phyloP scores from a whole-genome alignment of 2,797 vertebrate genomes.

The Varecia variegata region DNA sequence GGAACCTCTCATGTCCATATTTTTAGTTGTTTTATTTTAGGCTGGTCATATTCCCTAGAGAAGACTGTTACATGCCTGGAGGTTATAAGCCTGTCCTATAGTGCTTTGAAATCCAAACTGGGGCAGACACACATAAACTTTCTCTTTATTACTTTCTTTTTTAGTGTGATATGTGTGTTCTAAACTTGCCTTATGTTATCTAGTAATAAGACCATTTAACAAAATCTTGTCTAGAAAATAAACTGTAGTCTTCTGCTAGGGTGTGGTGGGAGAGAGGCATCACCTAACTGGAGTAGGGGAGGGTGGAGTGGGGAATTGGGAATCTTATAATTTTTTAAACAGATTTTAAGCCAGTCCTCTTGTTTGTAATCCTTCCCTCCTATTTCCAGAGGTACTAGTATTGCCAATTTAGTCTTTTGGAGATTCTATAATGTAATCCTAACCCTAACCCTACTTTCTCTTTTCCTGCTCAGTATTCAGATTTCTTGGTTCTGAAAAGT shows the following conservation, averaged over 20 bases:
- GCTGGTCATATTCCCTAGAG: background rate
- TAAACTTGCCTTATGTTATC: background rate
- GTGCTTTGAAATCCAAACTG: background rate
- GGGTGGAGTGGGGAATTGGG: background rate
- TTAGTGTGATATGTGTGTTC: background rate
- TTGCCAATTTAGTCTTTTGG: background rate
- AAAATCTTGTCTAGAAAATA: background rate
- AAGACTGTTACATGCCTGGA: background rate
- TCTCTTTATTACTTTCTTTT: background rate
- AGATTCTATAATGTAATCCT: background rate
- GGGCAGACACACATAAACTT: background rate
- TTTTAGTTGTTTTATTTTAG: slow-evolving; percentile 8
- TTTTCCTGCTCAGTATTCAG: background rate
- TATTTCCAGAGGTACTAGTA: background rate
- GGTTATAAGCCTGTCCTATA: background rate
- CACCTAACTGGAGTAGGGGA: background rate
- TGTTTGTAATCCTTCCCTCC: background rate
- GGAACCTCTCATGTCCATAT: background rate
- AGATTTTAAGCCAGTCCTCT: background rate
- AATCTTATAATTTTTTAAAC: background rate
- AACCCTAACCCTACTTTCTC: background rate
- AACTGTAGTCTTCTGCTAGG: background rate
- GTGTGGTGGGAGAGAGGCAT: rapidly evolving
- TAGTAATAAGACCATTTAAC: background rate
- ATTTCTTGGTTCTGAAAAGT: background rate